These are phyloP conservation scores for Muraenolepis orangiensis DNA, from an alignment of 2,797 vertebrate species.

Conservation along the genomic window DNA sequence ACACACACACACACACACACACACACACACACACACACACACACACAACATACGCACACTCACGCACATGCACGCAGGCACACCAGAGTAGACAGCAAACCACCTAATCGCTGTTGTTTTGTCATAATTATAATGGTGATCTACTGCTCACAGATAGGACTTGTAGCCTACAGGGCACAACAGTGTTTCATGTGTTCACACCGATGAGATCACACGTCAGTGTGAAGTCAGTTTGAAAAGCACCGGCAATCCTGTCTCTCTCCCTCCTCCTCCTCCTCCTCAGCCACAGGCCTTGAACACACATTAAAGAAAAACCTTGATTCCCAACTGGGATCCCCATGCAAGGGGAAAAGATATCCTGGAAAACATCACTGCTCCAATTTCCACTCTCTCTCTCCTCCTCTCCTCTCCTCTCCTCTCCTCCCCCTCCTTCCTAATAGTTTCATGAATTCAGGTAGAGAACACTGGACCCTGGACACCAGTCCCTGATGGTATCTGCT, in stretches of 20 bases:
- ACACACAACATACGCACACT: no score
- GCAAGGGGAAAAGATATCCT: constrained; percentile 24
- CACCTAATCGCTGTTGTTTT: constrained; percentile 15
- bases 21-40: no score
- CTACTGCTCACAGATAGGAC: not conserved
- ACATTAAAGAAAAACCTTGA: constrained; percentile 26
- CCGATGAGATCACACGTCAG: constrained; percentile 16
- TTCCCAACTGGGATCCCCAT: constrained; percentile 15
- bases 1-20: no score
- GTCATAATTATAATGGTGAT: constrained; percentile 9
- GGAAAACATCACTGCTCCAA: constrained; percentile 39
- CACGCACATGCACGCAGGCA: not conserved
- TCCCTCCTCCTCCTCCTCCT: no score
- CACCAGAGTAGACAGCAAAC: not conserved
- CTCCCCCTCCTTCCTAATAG: constrained; percentile 16
- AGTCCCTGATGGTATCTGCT: not conserved
- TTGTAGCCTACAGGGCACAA: not conserved
- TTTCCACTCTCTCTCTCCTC: constrained; percentile 26
- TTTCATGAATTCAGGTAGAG: constrained; percentile 40
- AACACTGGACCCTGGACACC: not conserved
- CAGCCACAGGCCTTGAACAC: constrained; percentile 12
- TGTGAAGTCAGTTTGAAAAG: not conserved
- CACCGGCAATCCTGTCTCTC: not conserved
- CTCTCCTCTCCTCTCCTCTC: not conserved
- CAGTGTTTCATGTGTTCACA: constrained; percentile 12